Base-by-base conservation (phyloP, 2,797 vertebrate species). In the Pseudomugil tenellus region DNA sequence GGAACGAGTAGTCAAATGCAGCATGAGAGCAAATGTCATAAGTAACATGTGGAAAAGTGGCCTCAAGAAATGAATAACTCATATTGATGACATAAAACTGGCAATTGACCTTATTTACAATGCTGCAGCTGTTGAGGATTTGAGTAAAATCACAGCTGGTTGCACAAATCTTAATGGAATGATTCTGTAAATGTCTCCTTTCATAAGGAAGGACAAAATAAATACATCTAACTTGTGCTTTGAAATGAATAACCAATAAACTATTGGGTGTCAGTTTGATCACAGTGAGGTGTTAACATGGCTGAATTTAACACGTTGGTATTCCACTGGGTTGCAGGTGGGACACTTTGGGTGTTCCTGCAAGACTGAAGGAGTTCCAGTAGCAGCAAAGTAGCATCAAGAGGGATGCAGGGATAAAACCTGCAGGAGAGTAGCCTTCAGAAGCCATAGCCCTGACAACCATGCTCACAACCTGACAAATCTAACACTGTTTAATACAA, bases 21-120 rank as follows among this genome's bases (percentile, higher is more conserved):
- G 63, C 65, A 48, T 77, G 49, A 67, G 62, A 51, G 46, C 53
- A 79, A 77, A 81, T 88, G 88, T 86, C 83, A 80, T 88, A 78
- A 69, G 77, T 26, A 79, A 87, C 80, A 84, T 90, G 86, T 83
- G 43, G 8, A 92, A 90, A 74, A 79, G 61, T 60, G 61, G 63
- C 72, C 67, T 69, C 31, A 7, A 71, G 67, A 52, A 43, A 72
- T 77, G 73, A 54, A 48, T 64, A 84, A 73, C 58, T 31, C 23
- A 0, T 43, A 52, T 46, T 74, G 61, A 65, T 65, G 63, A 79
- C 63, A 56, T 16, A 35, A 26, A 25, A 72, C 46, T 71, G 59
- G 58, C 59, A n/a, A 51, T n/a, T 4, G 60, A 55, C 31, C 2
- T 41, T 57, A 57, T 62, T 73, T 66, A 53, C 14, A 37, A 25